These are phyloP conservation scores for Brachionus rubens DNA, from an alignment of 1,140 invertebrate genomes.

Conservation along the genomic window DNA sequence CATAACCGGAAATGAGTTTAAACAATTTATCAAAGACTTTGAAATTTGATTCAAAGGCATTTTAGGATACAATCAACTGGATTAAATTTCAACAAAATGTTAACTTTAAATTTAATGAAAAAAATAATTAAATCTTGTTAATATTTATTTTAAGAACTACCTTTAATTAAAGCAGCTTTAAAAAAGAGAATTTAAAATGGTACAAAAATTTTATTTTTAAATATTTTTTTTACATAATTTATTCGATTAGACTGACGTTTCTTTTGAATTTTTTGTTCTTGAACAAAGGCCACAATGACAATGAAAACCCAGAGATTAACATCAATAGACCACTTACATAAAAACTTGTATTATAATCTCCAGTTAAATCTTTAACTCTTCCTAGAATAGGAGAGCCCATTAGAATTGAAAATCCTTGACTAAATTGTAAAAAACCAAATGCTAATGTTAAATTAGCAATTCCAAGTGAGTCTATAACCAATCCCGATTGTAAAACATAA, in stretches of 20 bases:
- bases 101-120: too few relatives aligned
- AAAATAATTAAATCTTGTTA: too few relatives aligned
- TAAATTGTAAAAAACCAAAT: constrained; percentile 83
- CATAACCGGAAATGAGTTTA: too few relatives aligned
- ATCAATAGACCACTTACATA: constrained; percentile 25
- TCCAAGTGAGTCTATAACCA: constrained; percentile 83
- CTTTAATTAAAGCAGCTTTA: too few relatives aligned
- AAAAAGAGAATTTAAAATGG: not conserved
- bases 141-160: too few relatives aligned
- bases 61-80: too few relatives aligned
- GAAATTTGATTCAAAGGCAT: too few relatives aligned
- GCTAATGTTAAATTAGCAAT: constrained; percentile 85
- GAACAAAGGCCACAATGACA: not conserved
- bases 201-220: not conserved
- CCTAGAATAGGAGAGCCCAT: constrained; percentile 68
- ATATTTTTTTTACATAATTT: not conserved
- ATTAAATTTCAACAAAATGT: too few relatives aligned
- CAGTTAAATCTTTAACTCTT: constrained; percentile 25
- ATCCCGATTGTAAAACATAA: constrained; percentile 83
- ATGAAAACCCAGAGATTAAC: constrained; percentile 11
- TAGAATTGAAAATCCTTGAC: constrained; percentile 82
- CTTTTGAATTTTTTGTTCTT: not conserved
- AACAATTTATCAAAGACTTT: too few relatives aligned
- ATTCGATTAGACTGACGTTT: not conserved
- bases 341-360: constrained; percentile 15